Evolutionary conservation across 2,113 vertebrate species (phyloP), one percentile per base, ranked within the genome.

Genomic region (Oncorhynchus masou): DNA sequence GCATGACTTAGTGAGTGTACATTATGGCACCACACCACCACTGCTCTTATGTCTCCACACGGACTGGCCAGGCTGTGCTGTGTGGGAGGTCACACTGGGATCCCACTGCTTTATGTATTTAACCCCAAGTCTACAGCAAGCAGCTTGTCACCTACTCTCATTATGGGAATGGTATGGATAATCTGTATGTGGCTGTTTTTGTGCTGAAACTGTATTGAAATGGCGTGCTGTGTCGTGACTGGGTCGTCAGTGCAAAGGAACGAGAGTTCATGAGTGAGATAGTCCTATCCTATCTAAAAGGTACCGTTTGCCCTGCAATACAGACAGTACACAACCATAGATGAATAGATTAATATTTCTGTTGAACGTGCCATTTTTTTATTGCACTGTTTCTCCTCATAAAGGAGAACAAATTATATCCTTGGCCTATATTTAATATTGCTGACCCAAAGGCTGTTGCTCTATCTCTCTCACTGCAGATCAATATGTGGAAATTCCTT

Each of bases 401-500:
- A 78, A 73, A 71, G 76, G 49, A 67, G 76, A 77, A 68, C 70
- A 81, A 81, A 79, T 85, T 73, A 86, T 81, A 83, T 74, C 82
- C 72, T 22, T 66, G 67, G n/a, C 71, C 71, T 88, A 79, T 83
- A 80, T 85, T 87, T 87, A 89, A 88, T 89, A 84, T 76, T 77
- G 84, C 87, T 87, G 87, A 88, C 77, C 83, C 81, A n/a, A 74
- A 60, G 69, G 72, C 74, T 77, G 74, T 75, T 76, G 73, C 82
- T 85, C 83, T 80, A 76, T 86, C 87, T 85, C 82, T 70, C 78
- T 86, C 83, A 76, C 79, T 51, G 72, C 69, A 60, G 83, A 89
- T 91, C 89, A 77, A 90, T 91, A 87, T 84, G 89, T 89, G 87
- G 89, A 91, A 90, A 90, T 88, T 85, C 84, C 79, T 82, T 31